Evolutionary conservation across 2,797 vertebrate genomes (phyloP).

Genomic region (Trematomus bernacchii): DNA sequence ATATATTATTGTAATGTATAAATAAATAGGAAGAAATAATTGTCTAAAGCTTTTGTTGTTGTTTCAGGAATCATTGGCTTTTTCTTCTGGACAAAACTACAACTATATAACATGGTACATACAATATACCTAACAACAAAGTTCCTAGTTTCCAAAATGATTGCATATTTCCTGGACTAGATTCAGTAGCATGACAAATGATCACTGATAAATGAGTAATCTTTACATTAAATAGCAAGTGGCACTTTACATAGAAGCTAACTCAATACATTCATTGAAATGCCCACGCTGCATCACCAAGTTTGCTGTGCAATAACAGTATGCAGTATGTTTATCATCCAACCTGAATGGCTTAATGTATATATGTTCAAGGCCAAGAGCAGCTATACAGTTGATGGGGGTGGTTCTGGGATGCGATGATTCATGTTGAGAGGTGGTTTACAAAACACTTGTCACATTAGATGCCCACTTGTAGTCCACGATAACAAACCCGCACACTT

Average conservation of each 20-base stretch:
- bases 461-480: conserved; percentile 39
- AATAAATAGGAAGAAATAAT: no score
- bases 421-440: conserved; percentile 48
- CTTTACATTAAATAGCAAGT: background rate
- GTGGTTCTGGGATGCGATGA: conserved; percentile 39
- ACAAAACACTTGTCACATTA: conserved; percentile 36
- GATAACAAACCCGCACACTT: conserved; percentile 27
- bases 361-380: conserved; percentile 19
- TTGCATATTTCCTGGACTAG: background rate
- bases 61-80: no score
- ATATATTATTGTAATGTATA: no score
- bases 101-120: background rate
- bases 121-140: background rate
- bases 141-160: background rate
- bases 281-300: background rate
- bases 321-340: conserved; percentile 2
- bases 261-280: conserved; percentile 2
- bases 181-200: background rate
- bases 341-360: conserved; percentile 10
- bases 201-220: background rate
- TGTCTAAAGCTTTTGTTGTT: no score
- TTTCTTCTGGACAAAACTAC: no score
- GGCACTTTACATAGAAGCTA: background rate
- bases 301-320: conserved; percentile 23
- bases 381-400: conserved; percentile 28